phyloP scores from a whole-genome alignment of 2,113 vertebrate species.

The Mastomys coucha region DNA sequence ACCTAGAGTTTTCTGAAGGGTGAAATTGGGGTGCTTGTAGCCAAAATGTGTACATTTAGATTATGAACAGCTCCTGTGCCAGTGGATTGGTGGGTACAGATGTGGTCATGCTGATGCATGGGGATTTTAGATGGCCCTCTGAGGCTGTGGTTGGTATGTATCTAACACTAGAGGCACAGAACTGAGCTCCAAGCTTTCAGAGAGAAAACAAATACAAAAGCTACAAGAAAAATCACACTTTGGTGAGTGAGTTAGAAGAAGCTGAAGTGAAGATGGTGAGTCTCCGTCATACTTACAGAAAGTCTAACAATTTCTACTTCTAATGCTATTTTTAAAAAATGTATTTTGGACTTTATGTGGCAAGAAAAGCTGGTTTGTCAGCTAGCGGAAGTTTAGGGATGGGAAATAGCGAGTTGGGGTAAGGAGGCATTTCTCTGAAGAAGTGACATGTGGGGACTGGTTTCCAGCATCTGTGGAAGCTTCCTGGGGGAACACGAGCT shows the following conservation, averaged over 20 bases:
- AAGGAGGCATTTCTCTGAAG: conserved; percentile 45
- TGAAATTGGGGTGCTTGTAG: conserved; percentile 4
- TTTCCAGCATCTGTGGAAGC: background rate
- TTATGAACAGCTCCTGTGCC: background rate
- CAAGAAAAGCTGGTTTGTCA: conserved; percentile 50
- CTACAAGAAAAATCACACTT: background rate
- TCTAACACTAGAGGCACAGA: background rate
- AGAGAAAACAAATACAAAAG: conserved; percentile 9
- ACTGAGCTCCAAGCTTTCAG: background rate
- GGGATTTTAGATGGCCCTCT: background rate
- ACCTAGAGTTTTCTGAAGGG: conserved; percentile 28
- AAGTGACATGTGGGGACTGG: background rate
- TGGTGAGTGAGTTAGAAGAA: conserved; percentile 42
- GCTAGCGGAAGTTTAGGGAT: conserved; percentile 50
- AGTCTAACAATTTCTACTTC: background rate
- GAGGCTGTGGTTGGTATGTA: background rate
- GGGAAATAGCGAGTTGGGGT: background rate
- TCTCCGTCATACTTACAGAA: conserved; percentile 55
- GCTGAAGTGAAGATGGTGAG: background rate
- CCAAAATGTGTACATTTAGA: background rate
- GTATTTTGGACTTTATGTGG: conserved; percentile 46
- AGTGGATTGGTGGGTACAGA: background rate
- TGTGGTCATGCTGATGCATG: background rate
- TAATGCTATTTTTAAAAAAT: conserved; percentile 41
- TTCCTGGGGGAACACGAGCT: background rate